Base-by-base conservation (phyloP, 2,888 invertebrate species). In the Drosophila mimica region DNA sequence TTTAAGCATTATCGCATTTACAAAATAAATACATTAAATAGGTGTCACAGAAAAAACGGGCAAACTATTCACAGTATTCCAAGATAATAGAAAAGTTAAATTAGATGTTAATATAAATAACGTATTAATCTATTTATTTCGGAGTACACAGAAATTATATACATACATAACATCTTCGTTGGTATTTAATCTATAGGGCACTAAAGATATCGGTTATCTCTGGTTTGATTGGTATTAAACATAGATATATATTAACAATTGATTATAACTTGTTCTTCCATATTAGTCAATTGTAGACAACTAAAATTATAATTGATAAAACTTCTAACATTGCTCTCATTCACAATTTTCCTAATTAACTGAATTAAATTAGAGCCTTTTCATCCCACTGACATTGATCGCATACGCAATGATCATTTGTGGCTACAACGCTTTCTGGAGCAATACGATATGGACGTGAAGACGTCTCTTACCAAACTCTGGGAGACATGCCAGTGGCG, bases 401-500 rank as follows among this genome's bases (percentile, higher is more conserved):
- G 96, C 71, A 93, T 96, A 4, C 95, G 95, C 89, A 95, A 94
- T 70, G 94, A 94, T 70, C 96, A 97, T 90, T 94, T 95, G 70
- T 97, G 97, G 95, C 89, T 97, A 9, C 94, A 94, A 81, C 94
- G 97, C 70, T 96, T 97, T 82, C 92, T 98, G 11, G 94, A 95
- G 77, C 97, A 97, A 91, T 94, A 95, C 72, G 96, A 97, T 54
- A 94, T 95, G 59, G 95, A 97, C 83, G 93, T 96, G 58, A 95
- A 96, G 74, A 93, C 94, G 52, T 95, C 97, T 0, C 93, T 96
- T 0, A 95, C 95, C 56, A 97, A 97, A 96, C 93, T 98, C 3
- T 97, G 96, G 95, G 96, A 96, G 8, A 95, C 96, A 2, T 94
- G 97, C 81, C 94, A 95, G 74, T 98, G 98, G 98, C 94, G 98